Evolutionary conservation across 2,113 vertebrate genomes (phyloP).

Genomic region (Sus scrofa): DNA sequence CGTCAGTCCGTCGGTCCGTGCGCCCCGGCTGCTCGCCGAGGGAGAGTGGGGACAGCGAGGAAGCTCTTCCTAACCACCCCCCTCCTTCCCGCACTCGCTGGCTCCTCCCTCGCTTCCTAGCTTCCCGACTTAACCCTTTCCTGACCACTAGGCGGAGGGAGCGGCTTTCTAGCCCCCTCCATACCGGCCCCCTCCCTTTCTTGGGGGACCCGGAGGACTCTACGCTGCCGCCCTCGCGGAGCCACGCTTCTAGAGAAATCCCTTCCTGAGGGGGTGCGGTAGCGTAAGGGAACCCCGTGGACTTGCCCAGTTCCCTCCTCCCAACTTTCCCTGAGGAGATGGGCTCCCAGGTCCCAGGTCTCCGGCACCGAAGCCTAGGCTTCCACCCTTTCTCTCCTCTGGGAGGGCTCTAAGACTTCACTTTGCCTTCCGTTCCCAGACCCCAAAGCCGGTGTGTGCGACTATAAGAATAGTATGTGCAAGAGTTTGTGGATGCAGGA

Average conservation of each 20-base stretch:
- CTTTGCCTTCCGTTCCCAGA: not conserved
- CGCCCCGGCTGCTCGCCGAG: slow-evolving; percentile 68
- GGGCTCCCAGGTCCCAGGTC: not conserved
- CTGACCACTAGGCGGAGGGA: slow-evolving; percentile 59
- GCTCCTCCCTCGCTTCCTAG: slow-evolving; percentile 78
- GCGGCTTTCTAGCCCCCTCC: not conserved
- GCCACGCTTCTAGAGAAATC: not conserved
- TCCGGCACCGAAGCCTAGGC: not conserved
- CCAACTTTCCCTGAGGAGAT: not conserved
- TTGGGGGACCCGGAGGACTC: not conserved
- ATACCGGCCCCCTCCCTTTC: not conserved
- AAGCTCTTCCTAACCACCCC: slow-evolving; percentile 63
- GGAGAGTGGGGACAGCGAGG: slow-evolving; percentile 78
- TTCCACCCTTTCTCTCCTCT: not conserved
- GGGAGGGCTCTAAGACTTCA: not conserved
- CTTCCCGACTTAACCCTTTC: slow-evolving; percentile 76
- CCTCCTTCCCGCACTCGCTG: slow-evolving; percentile 73
- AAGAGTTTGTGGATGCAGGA: slow-evolving; percentile 46
- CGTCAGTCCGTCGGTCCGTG: slow-evolving; percentile 33
- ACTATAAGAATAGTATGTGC: not conserved
- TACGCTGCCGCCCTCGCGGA: not conserved
- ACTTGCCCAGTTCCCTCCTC: not conserved
- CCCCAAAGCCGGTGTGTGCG: not conserved
- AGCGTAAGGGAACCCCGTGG: not conserved
- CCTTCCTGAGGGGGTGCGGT: not conserved